phyloP scores from a whole-genome alignment of 1,140 invertebrate genomes.

The Camponotus floridanus region DNA sequence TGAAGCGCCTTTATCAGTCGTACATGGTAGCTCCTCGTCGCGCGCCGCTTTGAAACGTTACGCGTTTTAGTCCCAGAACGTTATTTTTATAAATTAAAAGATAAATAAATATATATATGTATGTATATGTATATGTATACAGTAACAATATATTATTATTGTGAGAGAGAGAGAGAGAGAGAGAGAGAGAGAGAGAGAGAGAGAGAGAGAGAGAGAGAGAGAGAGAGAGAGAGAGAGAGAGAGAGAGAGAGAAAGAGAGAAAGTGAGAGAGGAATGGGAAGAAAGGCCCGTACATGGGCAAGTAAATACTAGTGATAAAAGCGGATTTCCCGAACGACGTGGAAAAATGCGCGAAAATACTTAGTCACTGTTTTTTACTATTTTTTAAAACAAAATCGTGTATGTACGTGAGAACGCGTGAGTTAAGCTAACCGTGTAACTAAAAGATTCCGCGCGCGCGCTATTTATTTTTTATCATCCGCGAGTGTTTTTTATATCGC shows the following conservation, averaged over 20 bases:
- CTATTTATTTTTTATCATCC: slow-evolving; percentile 85
- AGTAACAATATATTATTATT: too few species aligned
- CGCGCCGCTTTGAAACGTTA: slow-evolving; percentile 75
- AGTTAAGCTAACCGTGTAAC: slow-evolving; percentile 81
- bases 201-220: slow-evolving; percentile 60
- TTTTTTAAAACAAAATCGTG: slow-evolving; percentile 80
- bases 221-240: slow-evolving; percentile 63
- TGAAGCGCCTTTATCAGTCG: slow-evolving; percentile 73
- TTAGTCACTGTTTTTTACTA: slow-evolving; percentile 86
- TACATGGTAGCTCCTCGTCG: slow-evolving; percentile 70
- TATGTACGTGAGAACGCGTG: slow-evolving; percentile 80
- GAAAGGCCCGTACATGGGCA: slow-evolving; percentile 38
- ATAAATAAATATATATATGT: slow-evolving; percentile 66
- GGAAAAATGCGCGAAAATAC: slow-evolving; percentile 80
- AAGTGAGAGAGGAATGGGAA: slow-evolving; percentile 49
- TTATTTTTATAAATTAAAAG: slow-evolving; percentile 84
- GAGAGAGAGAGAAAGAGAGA: slow-evolving; percentile 65
- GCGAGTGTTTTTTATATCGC: slow-evolving; percentile 68
- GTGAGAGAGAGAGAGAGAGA: slow-evolving; percentile 61
- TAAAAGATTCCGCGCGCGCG: slow-evolving; percentile 82
- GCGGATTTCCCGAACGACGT: slow-evolving; percentile 80
- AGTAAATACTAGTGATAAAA: slow-evolving; percentile 74
- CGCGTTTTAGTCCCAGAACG: slow-evolving; percentile 79
- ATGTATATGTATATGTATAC: slow-evolving; percentile 42
- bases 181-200: slow-evolving; percentile 63